Evolutionary conservation across 2,797 vertebrate genomes (phyloP).

Genomic region (Notolepis coatsorum): DNA sequence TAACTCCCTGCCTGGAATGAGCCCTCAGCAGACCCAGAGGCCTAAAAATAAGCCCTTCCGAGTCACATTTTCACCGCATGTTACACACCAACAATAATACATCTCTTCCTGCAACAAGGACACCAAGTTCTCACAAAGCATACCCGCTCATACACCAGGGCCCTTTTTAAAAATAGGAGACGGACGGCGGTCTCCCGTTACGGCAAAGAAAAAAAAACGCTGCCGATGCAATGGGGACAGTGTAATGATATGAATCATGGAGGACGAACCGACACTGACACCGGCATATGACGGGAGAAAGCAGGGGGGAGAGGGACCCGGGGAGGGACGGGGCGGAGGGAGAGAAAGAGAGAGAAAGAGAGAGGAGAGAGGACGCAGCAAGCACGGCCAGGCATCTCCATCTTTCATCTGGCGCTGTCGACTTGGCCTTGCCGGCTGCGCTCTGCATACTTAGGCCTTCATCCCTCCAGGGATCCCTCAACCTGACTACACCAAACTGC

Average conservation of each 20-base stretch:
- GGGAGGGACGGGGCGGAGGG: too few relatives aligned
- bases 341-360: neutral
- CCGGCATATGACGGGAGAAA: constrained; percentile 17
- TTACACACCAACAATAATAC: constrained; percentile 12
- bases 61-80: constrained; percentile 41
- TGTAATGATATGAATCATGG: constrained; percentile 45
- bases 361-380: neutral
- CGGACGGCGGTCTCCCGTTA: constrained; percentile 35
- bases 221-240: constrained; percentile 36
- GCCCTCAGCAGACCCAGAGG: constrained; percentile 33
- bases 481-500: constrained; percentile 73
- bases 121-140: constrained; percentile 29
- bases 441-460: constrained; percentile 53
- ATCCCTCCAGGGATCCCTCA: constrained; percentile 54
- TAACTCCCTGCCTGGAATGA: constrained; percentile 46
- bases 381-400: constrained; percentile 19
- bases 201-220: constrained; percentile 22
- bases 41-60: constrained; percentile 60
- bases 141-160: neutral
- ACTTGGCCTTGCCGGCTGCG: constrained; percentile 40
- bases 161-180: constrained; percentile 34
- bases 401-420: constrained; percentile 45
- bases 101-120: constrained; percentile 39
- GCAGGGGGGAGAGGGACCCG: constrained; percentile 6
- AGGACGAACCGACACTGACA: constrained; percentile 21